Evolutionary conservation across 2,888 invertebrate genomes (phyloP).

Genomic region (Hoplodrina ambigua): DNA sequence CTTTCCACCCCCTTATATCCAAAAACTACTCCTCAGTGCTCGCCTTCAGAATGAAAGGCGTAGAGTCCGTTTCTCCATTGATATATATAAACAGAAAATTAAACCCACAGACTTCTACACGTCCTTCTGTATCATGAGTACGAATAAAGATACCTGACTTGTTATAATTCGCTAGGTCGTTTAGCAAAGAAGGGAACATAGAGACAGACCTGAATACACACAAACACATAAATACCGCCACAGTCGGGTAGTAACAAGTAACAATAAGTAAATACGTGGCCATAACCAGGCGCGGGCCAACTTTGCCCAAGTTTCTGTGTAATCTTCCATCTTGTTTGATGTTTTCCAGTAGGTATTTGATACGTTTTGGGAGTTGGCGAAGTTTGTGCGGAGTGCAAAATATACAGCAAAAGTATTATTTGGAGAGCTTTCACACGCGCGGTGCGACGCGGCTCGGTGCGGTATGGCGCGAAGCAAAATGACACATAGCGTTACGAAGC

Average conservation of each 20-base stretch:
- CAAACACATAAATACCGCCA: neutral
- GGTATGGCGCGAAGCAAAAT: neutral
- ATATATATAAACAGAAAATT: too few relatives aligned
- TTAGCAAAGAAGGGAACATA: too few relatives aligned
- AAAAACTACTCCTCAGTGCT: too few relatives aligned
- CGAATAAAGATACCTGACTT: too few relatives aligned
- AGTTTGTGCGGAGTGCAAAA: conserved; percentile 33
- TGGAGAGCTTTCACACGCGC: neutral
- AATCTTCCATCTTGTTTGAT: conserved; percentile 59
- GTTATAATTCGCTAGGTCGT: too few relatives aligned
- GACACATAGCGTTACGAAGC: neutral
- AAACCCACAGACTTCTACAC: too few relatives aligned
- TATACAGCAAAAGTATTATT: conserved; percentile 27
- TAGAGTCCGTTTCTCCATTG: too few relatives aligned
- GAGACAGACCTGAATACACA: too few relatives aligned
- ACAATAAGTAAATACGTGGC: conserved; percentile 59
- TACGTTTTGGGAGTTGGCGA: conserved; percentile 40
- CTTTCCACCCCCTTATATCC: too few relatives aligned
- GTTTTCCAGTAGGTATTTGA: conserved; percentile 49
- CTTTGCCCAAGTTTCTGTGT: conserved; percentile 49
- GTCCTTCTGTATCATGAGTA: too few relatives aligned
- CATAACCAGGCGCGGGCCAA: conserved; percentile 34
- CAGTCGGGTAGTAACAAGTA: conserved; percentile 40
- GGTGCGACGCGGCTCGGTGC: neutral
- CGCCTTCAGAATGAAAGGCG: too few relatives aligned